Base-by-base conservation (phyloP, 2,888 invertebrate genomes). In the Drosophila hamatofila region DNA sequence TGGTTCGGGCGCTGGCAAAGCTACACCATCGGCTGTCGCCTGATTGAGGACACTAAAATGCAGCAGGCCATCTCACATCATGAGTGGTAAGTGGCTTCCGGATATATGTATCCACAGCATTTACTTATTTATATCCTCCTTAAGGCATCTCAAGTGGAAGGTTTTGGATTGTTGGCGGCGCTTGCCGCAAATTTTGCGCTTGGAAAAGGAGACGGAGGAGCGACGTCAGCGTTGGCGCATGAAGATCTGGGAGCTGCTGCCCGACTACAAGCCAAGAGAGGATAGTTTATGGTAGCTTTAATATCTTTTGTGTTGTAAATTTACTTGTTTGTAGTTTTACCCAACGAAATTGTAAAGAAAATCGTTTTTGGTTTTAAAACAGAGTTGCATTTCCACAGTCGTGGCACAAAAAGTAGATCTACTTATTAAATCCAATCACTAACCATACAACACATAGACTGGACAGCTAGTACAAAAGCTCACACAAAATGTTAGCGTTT, bases 181-280 rank as follows among this genome's bases (percentile, higher is more conserved):
- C 1, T 91, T 96, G 65, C 95, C 95, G 4, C 95, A 95, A 46
- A 93, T 96, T 46, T 93, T 95, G 61, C 94, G 94, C 68, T 91
- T 96, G 70, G 95, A 95, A 91, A 94, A 95, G 78, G 95, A 95
- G 75, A 95, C 95, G 77, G 96, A 96, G 81, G 94, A 94, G 61
- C 94, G 95, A 52, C 95, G 96, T 88, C 94, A 94, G 77, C 94
- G 94, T 87, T 96, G 96, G 96, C 93, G 96, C 54, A 93, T 95
- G 88, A 96, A 95, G 92, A 96, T 96, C 14, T 94, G 95, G 93
- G 95, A 95, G 92, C 94, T 96, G 48, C 93, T 96, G 60, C 96
- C 96, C 0, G 96, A 96, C 90, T 96, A 95, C 88, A 93, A 93
- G 56, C 96, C 96, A 2, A 63, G 81, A n/a, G 88, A 90, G 52